Evolutionary conservation across 2,888 invertebrate species (phyloP).

Genomic region (Cosmia trapezina): DNA sequence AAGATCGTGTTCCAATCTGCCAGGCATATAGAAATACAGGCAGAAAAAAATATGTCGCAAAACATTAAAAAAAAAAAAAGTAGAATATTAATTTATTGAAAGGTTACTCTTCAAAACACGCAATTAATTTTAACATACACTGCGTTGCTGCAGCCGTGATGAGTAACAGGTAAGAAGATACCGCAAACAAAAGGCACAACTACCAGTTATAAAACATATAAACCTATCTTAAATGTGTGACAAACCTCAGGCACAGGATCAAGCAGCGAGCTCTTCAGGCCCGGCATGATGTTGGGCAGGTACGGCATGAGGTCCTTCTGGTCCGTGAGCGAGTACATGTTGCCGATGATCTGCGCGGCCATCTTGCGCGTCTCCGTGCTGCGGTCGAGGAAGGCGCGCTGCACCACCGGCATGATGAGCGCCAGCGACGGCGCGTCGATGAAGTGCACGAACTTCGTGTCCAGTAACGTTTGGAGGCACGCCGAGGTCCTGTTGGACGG

Average conservation of each 20-base stretch:
- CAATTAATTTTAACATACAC: not conserved
- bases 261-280: slow-evolving; percentile 97
- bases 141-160: not conserved
- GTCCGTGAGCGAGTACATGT: slow-evolving; percentile 99
- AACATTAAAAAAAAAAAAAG: not conserved
- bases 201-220: not conserved
- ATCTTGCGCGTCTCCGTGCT: slow-evolving; percentile 99
- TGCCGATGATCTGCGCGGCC: slow-evolving; percentile 99
- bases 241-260: slow-evolving; percentile 98
- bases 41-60: not conserved
- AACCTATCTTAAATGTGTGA: not conserved
- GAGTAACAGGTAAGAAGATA: not conserved
- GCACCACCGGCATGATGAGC: slow-evolving; percentile 99
- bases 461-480: slow-evolving; percentile 97
- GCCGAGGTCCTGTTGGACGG: slow-evolving; percentile 98
- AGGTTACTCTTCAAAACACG: not conserved
- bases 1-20: not conserved
- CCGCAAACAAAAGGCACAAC: not conserved
- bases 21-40: not conserved
- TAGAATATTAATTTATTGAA: not conserved
- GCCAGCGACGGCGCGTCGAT: slow-evolving; percentile 99
- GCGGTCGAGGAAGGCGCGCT: slow-evolving; percentile 99
- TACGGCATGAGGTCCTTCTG: slow-evolving; percentile 99
- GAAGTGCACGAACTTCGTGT: slow-evolving; percentile 99
- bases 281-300: slow-evolving; percentile 98